These are phyloP conservation scores for Tetranychus truncatus DNA, from an alignment of 2,888 invertebrate genomes.

Conservation along the genomic window DNA sequence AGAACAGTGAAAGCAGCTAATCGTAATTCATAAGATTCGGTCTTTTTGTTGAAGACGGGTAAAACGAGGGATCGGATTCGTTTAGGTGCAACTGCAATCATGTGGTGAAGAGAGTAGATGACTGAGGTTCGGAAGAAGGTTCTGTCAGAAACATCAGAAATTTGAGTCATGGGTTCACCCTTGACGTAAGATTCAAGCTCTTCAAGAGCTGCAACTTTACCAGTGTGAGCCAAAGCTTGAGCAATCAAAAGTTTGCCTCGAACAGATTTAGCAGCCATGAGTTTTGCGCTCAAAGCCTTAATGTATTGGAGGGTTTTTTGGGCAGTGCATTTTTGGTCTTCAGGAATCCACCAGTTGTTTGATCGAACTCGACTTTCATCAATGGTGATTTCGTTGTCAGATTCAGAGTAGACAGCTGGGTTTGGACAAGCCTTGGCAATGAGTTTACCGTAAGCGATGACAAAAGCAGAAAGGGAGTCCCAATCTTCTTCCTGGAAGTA, in stretches of 20 bases:
- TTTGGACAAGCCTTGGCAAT: background rate
- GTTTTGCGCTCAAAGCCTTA: slow-evolving; percentile 7
- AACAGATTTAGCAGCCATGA: slow-evolving; percentile 13
- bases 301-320: slow-evolving; percentile 18
- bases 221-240: slow-evolving; percentile 25
- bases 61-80: slow-evolving; percentile 28
- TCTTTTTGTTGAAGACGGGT: slow-evolving; percentile 31
- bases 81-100: slow-evolving; percentile 19
- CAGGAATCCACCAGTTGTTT: background rate
- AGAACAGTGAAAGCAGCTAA: slow-evolving; percentile 32
- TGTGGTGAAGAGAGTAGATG: slow-evolving; percentile 24
- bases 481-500: background rate
- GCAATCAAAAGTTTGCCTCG: slow-evolving; percentile 24
- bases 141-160: background rate
- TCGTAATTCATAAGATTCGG: slow-evolving; percentile 30
- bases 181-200: slow-evolving; percentile 22
- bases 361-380: background rate
- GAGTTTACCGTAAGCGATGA: background rate
- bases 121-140: slow-evolving; percentile 23
- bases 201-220: slow-evolving; percentile 20
- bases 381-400: background rate
- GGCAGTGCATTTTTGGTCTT: slow-evolving; percentile 1
- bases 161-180: slow-evolving; percentile 2
- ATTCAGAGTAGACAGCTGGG: background rate
- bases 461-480: background rate